Conservation (phyloP, 2,113 vertebrate species). For the Poeciliopsis retropinna region DNA sequence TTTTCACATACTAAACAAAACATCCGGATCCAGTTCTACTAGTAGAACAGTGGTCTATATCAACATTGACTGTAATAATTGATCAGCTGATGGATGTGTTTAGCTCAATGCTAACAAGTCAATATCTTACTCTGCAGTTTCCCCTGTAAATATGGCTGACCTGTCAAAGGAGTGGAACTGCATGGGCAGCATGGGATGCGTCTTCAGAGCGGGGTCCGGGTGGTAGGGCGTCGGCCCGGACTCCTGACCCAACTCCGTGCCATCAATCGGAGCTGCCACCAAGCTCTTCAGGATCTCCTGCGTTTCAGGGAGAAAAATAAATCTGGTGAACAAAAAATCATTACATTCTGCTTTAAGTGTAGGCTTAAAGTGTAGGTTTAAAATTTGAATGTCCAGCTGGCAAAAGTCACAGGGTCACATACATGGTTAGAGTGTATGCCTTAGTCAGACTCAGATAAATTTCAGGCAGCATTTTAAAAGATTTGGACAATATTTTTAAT, state of each 20-base stretch:
- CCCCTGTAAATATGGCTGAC: conserved; percentile 64
- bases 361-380: not conserved
- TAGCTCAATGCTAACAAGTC: not conserved
- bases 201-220: conserved; percentile 93
- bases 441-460: not conserved
- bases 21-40: no score
- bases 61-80: not conserved
- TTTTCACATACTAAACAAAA: no score
- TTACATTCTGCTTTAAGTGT: not conserved
- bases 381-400: not conserved
- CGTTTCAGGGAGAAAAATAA: not conserved
- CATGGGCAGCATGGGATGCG: conserved; percentile 95
- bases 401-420: not conserved
- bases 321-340: conserved; percentile 1
- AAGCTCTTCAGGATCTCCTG: conserved; percentile 96
- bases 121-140: conserved; percentile 10
- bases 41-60: not conserved
- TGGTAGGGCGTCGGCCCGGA: conserved; percentile 89
- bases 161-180: conserved; percentile 99
- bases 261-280: conserved; percentile 94
- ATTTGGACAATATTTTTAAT: not conserved
- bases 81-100: conserved; percentile 1
- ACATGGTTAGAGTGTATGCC: not conserved
- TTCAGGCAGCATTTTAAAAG: not conserved
- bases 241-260: conserved; percentile 90